Evolutionary conservation across 2,113 vertebrate species (phyloP).

Genomic region (Sylvia atricapilla): DNA sequence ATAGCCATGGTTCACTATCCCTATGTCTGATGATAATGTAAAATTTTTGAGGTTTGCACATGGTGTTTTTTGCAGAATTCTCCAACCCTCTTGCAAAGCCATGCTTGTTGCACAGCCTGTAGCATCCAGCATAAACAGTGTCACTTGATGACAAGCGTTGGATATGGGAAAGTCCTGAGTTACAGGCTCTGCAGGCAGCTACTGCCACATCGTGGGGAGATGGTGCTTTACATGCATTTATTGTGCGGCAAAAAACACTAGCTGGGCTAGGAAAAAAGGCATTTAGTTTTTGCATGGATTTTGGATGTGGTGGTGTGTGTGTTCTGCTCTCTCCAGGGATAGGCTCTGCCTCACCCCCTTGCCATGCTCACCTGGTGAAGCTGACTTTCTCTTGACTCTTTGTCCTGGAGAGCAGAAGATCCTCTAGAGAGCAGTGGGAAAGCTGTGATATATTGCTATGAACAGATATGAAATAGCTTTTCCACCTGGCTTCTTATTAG

Average conservation of each 20-base stretch:
- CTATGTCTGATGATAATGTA: background rate
- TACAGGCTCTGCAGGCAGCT: background rate
- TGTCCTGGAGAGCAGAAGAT: background rate
- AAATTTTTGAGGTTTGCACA: background rate
- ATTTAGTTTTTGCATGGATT: background rate
- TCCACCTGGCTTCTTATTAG: conserved; percentile 44
- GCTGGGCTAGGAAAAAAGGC: background rate
- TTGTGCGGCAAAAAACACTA: background rate
- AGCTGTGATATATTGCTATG: background rate
- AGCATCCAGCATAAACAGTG: background rate
- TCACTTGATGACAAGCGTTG: fast-evolving
- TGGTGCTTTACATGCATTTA: background rate
- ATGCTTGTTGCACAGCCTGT: background rate
- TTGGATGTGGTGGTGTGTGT: background rate
- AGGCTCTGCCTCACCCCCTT: background rate
- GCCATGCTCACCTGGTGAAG: background rate
- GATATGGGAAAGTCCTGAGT: background rate
- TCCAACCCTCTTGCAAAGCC: background rate
- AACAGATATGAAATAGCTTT: conserved; percentile 37
- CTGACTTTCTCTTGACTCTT: background rate
- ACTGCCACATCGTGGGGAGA: conserved; percentile 16
- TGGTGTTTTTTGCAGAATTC: background rate
- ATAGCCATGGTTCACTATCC: background rate
- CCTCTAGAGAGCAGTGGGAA: background rate
- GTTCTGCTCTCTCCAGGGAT: background rate